Percentiles rank a stretch among this genome's conserved stretches.
These are phyloP conservation scores for Apodemus sylvaticus DNA, from an alignment of 2,113 vertebrate genomes.

Conservation along the genomic window DNA sequence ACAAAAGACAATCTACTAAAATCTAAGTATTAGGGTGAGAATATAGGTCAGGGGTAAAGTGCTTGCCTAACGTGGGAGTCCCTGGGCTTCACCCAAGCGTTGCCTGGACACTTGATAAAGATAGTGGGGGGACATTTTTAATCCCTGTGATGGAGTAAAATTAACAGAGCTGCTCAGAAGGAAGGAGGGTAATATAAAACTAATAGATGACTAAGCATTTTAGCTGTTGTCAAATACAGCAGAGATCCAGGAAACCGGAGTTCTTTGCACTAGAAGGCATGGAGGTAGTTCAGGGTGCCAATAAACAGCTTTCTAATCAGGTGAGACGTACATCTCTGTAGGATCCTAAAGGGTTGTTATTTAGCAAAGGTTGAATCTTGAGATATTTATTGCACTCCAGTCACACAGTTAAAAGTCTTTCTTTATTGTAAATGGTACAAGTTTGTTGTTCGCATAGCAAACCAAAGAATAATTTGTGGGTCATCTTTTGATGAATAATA, in stretches of 20 bases:
- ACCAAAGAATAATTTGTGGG: slow-evolving; percentile 35
- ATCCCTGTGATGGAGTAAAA: neutral
- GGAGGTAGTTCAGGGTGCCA: neutral
- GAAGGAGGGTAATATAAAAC: neutral
- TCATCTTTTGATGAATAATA: slow-evolving; percentile 33
- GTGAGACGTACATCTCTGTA: neutral
- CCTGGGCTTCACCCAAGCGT: neutral
- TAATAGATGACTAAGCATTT: neutral
- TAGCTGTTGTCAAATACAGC: neutral
- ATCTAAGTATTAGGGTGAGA: neutral
- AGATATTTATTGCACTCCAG: neutral
- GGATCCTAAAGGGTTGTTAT: neutral
- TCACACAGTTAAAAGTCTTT: neutral
- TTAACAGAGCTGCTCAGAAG: neutral
- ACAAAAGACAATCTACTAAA: neutral
- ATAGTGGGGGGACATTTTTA: neutral
- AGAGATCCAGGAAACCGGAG: neutral
- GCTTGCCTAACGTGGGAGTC: too few relatives aligned
- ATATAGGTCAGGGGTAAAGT: neutral
- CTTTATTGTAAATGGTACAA: slow-evolving; percentile 34
- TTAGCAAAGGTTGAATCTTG: slow-evolving; percentile 25
- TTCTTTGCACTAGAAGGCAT: neutral
- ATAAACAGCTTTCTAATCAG: neutral
- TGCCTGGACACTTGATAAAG: neutral
- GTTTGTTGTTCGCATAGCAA: neutral